Evolutionary conservation across 2,888 invertebrate species (phyloP).

Genomic region (Ormyrus nitidulus): DNA sequence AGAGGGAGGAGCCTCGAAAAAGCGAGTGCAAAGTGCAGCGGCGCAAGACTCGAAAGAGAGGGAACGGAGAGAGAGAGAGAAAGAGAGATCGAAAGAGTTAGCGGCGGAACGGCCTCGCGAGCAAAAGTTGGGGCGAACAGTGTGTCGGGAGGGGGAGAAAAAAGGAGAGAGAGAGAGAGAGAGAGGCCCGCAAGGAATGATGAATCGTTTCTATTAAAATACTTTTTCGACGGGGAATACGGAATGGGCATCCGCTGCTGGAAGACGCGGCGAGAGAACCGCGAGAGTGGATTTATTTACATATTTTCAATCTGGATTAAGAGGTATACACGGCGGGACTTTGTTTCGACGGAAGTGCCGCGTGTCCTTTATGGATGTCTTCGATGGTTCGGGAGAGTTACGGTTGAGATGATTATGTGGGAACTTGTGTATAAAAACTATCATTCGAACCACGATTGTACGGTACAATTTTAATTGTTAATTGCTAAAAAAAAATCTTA

Average conservation of each 20-base stretch:
- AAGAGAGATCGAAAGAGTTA: constrained; percentile 1
- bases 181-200: constrained; percentile 66
- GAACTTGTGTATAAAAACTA: no score
- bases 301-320: constrained; percentile 76
- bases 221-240: constrained; percentile 75
- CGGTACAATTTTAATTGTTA: no score
- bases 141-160: constrained; percentile 42
- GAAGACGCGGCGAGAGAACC: constrained; percentile 56
- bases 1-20: constrained; percentile 41
- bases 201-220: constrained; percentile 75
- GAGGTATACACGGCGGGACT: constrained; percentile 68
- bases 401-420: no score
- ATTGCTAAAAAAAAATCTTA: no score
- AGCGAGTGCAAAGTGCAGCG: constrained; percentile 48
- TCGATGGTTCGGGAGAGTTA: no score
- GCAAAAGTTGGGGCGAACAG: neutral
- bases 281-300: constrained; percentile 73
- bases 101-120: constrained; percentile 21
- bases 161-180: constrained; percentile 54
- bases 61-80: neutral
- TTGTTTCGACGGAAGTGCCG: neutral
- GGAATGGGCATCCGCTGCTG: constrained; percentile 68
- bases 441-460: no score
- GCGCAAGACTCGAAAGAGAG: constrained; percentile 11
- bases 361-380: no score